These are phyloP conservation scores for Enteromius unitaeniatus DNA, from an alignment of 2,797 vertebrate species.

Conservation along the genomic window DNA sequence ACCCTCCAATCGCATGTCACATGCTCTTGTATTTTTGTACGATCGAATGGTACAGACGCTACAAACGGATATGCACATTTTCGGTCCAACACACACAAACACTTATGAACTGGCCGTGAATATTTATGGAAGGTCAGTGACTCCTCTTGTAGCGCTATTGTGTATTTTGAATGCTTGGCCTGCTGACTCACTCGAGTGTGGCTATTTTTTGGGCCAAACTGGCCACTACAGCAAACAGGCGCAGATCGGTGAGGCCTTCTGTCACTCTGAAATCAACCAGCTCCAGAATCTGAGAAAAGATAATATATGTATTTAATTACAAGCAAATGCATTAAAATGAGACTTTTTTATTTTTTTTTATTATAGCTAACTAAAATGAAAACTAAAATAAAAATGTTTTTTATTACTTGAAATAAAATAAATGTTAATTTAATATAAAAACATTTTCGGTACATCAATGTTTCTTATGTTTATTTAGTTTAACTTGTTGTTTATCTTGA, in stretches of 20 bases:
- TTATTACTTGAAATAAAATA: not conserved
- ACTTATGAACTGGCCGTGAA: conserved; percentile 26
- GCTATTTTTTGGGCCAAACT: conserved; percentile 92
- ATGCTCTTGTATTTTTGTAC: not conserved
- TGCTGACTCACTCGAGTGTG: conserved; percentile 87
- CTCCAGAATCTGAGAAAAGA: conserved; percentile 86
- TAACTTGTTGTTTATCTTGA: not conserved
- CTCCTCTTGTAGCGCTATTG: conserved; percentile 55
- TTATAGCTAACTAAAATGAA: not conserved
- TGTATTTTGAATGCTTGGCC: conserved; percentile 24
- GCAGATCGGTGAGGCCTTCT: conserved; percentile 92
- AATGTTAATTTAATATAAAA: not conserved
- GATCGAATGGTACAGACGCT: not conserved
- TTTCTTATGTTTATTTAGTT: not conserved
- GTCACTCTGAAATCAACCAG: conserved; percentile 93
- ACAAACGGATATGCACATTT: conserved; percentile 52
- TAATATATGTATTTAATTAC: not conserved
- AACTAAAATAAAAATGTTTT: not conserved
- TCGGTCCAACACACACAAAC: not conserved
- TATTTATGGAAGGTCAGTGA: conserved; percentile 71
- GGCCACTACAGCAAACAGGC: conserved; percentile 90
- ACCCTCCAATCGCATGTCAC: not conserved
- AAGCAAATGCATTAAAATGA: not conserved
- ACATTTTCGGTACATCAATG: not conserved
- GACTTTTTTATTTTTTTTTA: not conserved